phyloP scores from a whole-genome alignment of 2,888 invertebrate species.

The Argynnis bischoffii region DNA sequence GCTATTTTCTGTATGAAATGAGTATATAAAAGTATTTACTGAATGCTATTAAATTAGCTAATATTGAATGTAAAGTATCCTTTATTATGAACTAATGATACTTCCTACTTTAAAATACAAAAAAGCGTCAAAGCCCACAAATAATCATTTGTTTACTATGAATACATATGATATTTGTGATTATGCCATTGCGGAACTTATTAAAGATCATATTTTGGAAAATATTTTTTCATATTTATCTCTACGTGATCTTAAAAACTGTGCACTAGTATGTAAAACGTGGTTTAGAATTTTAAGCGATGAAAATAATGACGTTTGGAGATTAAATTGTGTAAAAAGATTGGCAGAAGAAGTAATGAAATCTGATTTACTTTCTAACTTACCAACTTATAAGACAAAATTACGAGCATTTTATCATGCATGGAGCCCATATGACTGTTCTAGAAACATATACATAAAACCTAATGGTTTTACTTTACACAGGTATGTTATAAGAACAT shows the following conservation, averaged over 20 bases:
- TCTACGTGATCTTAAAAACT: conserved; percentile 92
- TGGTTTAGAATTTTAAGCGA: conserved; percentile 96
- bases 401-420: conserved; percentile 96
- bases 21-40: too few relatives aligned
- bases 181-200: conserved; percentile 72
- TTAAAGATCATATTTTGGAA: conserved; percentile 92
- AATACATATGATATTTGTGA: conserved; percentile 29
- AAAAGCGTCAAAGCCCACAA: conserved; percentile 7
- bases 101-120: conserved; percentile 9
- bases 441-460: conserved; percentile 97
- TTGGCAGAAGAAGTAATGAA: conserved; percentile 93
- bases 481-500: conserved; percentile 71
- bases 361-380: conserved; percentile 94
- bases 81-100: conserved; percentile 9
- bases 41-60: conserved; percentile 3
- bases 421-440: conserved; percentile 99
- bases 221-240: conserved; percentile 95
- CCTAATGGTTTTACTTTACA: conserved; percentile 98
- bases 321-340: conserved; percentile 92
- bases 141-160: conserved; percentile 20
- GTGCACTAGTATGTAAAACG: conserved; percentile 95
- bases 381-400: conserved; percentile 96
- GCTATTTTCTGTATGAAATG: too few relatives aligned
- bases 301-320: conserved; percentile 98
- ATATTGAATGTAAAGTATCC: background rate